A percentile compares a stretch with the other conserved stretches of the same genome.
These are phyloP conservation scores for Syngnathus scovelli DNA, from an alignment of 2,113 vertebrate genomes.

Conservation along the genomic window DNA sequence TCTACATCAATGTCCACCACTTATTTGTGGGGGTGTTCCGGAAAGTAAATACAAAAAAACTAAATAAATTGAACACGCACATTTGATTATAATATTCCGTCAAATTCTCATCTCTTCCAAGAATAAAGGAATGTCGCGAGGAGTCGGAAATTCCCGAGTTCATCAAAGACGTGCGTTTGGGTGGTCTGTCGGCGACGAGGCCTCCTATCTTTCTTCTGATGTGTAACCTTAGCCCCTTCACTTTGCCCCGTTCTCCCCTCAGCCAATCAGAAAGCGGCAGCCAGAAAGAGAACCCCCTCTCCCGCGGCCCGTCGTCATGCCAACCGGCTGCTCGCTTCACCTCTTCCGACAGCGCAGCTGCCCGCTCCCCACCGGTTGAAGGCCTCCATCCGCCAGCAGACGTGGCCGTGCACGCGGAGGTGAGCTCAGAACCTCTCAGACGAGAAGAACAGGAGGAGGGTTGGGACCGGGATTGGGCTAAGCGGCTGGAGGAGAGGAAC, in stretches of 20 bases:
- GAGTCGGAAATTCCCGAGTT: slow-evolving; percentile 19
- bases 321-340: slow-evolving; percentile 47
- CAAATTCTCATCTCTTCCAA: not conserved
- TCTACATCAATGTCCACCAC: too few species aligned
- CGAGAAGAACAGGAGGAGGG: slow-evolving; percentile 75
- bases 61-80: not conserved
- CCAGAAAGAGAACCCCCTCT: slow-evolving; percentile 78
- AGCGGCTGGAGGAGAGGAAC: slow-evolving; percentile 75
- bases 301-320: slow-evolving; percentile 39
- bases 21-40: too few species aligned
- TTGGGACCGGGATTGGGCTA: slow-evolving; percentile 78
- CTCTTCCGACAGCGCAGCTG: slow-evolving; percentile 18
- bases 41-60: too few species aligned
- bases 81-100: not conserved
- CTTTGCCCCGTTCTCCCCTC: slow-evolving; percentile 32
- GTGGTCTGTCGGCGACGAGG: slow-evolving; percentile 26
- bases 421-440: slow-evolving; percentile 49
- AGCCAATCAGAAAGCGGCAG: slow-evolving; percentile 76
- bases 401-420: slow-evolving; percentile 65
- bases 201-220: slow-evolving; percentile 40
- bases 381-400: slow-evolving; percentile 54
- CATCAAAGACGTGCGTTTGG: slow-evolving; percentile 32
- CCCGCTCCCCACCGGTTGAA: slow-evolving; percentile 2
- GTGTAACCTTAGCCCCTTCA: slow-evolving; percentile 50
- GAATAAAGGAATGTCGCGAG: not conserved